Evolutionary conservation across 2,888 invertebrate species (phyloP).

Genomic region (Drosophila histrio): DNA sequence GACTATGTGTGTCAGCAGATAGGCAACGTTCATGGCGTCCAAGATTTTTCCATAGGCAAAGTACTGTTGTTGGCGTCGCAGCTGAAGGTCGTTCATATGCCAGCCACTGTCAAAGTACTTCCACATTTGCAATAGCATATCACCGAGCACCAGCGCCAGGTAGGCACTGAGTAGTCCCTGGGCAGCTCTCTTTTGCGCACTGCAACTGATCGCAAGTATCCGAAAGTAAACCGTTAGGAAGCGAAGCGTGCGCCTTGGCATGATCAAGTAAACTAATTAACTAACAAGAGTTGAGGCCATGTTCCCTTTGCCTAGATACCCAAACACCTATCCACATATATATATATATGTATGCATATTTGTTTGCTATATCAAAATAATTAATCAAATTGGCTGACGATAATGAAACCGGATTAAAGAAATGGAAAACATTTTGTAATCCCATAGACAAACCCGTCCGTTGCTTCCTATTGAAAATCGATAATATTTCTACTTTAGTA

Average conservation of each 20-base stretch:
- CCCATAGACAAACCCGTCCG: neutral
- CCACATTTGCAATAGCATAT: slow-evolving; percentile 18
- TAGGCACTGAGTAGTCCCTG: slow-evolving; percentile 30
- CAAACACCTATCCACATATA: neutral
- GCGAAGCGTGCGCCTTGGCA: slow-evolving; percentile 32
- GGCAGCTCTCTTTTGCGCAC: slow-evolving; percentile 23
- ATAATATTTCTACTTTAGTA: no score
- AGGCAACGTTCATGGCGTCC: slow-evolving; percentile 38
- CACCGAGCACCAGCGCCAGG: slow-evolving; percentile 35
- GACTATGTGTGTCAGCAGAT: slow-evolving; percentile 45
- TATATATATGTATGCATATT: neutral
- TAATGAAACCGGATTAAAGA: neutral
- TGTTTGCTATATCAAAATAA: slow-evolving; percentile 31
- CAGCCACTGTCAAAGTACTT: slow-evolving; percentile 2
- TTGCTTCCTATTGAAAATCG: neutral
- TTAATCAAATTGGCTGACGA: slow-evolving; percentile 45
- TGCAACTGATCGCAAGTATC: slow-evolving; percentile 56
- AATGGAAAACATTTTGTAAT: neutral
- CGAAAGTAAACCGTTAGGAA: slow-evolving; percentile 51
- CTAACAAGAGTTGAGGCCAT: neutral
- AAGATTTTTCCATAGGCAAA: slow-evolving; percentile 11
- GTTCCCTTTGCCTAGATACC: neutral
- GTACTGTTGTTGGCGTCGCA: neutral
- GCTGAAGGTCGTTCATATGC: neutral
- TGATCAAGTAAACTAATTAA: slow-evolving; percentile 6